Conservation (phyloP, 2,797 vertebrate species). For the Phoeniculus purpureus region DNA sequence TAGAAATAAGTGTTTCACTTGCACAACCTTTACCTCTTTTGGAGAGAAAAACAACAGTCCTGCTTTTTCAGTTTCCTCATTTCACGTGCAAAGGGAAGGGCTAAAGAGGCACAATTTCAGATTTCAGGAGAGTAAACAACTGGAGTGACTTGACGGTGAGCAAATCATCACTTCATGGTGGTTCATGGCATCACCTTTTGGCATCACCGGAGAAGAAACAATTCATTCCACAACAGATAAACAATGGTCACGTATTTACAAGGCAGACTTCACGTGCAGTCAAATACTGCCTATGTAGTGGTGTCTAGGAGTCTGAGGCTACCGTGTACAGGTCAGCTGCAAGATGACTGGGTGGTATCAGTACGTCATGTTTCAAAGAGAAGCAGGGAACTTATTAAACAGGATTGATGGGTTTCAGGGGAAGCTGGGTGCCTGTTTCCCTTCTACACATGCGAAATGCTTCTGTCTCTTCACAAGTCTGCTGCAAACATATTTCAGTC, state of each 20-base stretch:
- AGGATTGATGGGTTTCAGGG: not conserved
- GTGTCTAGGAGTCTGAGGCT: not conserved
- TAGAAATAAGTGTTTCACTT: not conserved
- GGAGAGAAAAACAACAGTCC: not conserved
- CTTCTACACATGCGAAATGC: not conserved
- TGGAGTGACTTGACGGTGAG: not conserved
- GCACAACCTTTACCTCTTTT: not conserved
- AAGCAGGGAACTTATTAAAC: not conserved
- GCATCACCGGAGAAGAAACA: not conserved
- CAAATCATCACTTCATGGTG: not conserved
- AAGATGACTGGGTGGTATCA: not conserved
- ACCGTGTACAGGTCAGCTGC: not conserved
- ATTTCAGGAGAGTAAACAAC: not conserved
- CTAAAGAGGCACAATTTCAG: not conserved
- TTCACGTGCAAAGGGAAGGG: not conserved
- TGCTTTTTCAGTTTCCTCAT: not conserved
- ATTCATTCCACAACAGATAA: conserved; percentile 19
- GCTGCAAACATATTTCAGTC: not conserved
- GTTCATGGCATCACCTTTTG: conserved; percentile 16
- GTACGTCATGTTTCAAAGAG: not conserved
- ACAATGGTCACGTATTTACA: not conserved
- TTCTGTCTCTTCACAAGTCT: not conserved
- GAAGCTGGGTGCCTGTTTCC: not conserved
- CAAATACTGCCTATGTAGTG: not conserved
- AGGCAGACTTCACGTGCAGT: not conserved